Evolutionary conservation across 1,140 invertebrate species (phyloP), one percentile per base, ranked within the genome.

Genomic region (Nasonia giraulti): DNA sequence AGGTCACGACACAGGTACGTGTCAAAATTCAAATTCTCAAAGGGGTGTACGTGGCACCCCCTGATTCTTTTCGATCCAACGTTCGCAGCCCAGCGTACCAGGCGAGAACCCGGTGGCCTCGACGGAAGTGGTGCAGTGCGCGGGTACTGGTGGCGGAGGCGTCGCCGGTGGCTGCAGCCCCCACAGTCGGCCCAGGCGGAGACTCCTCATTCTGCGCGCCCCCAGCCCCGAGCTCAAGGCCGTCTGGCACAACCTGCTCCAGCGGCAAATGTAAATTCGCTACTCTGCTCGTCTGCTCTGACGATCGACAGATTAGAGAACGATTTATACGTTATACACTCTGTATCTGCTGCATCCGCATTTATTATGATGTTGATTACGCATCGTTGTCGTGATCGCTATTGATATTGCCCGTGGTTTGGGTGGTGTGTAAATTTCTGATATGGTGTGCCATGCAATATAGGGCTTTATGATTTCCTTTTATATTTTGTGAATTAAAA

Each of bases 181-280:
- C 2, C 92, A 93, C 73, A 90, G 92, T 87, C 89, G 92, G 33
- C 89, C 89, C 0, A 93, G 95, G 74, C 94, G 95, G 86, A 93
- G 96, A 88, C 95, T 96, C 6, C 91, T 97, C 3, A 94, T 96
- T 0, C 91, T 97, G 12, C 93, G 97, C 44, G 96, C 97, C 1
- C 97, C 97, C 0, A 97, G 95, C 1, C 94, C 96, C 66, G 97
- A 98, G 90, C 91, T 97, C 10, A 98, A 98, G 90, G 96, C 97
- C 27, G 96, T 97, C 2, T 98, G 97, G 97, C 96, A 97, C 90
- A 97, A 97, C 89, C 93, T 97, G n/a, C 93, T 97, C 14, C 96
- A 97, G 87, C 93, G 97, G 84, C 97, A 97, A 93, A 97, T 97
- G 96, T 97, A 93, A 95, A 95, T 94, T 62, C 20, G 55, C 55